Evolutionary conservation across 2,113 vertebrate genomes (phyloP), one percentile per base, ranked within the genome.

Genomic region (Odontesthes bonariensis): DNA sequence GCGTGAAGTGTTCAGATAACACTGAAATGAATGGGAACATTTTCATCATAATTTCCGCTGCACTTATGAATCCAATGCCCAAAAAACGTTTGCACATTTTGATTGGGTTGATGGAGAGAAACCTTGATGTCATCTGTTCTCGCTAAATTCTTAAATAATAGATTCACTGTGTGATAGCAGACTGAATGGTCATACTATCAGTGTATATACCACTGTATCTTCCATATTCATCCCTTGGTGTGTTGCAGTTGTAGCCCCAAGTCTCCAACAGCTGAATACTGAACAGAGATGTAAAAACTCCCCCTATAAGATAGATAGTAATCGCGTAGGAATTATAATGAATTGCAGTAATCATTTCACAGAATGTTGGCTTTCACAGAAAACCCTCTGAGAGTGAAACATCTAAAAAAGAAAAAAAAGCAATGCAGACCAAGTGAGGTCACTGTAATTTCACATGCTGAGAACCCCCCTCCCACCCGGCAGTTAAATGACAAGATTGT

Each of bases 1-100:
- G 54, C 35, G 57, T 69, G 71, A 75, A 81, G 73, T 79, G 69
- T 51, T 35, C 56, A 58, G 67, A 65, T 69, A 60, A 74, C 35
- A 62, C 57, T 54, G 22, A 62, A 60, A 86, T 85, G 76, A 87
- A 90, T 58, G 69, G 75, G 73, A 84, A 71, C 87, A 83, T 88
- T 91, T 73, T 81, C 65, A 56, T 72, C 55, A 62, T 27, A 52
- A 64, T 22, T 38, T 64, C 66, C 33, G 52, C 51, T 19, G 49
- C 38, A 90, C 72, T 32, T 65, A 78, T 87, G 73, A 91, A 88
- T 74, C 52, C 40, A 52, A 20, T 53, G 60, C 69, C 60, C 33
- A 55, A 82, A 77, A 79, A 73, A 44, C 23, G 69, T 84, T 75
- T 68, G 40, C n/a, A 61, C 17, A 66, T 78, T 63, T 38, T 35